Evolutionary conservation across 2,888 invertebrate species (phyloP).

Genomic region (Hoplodrina ambigua): DNA sequence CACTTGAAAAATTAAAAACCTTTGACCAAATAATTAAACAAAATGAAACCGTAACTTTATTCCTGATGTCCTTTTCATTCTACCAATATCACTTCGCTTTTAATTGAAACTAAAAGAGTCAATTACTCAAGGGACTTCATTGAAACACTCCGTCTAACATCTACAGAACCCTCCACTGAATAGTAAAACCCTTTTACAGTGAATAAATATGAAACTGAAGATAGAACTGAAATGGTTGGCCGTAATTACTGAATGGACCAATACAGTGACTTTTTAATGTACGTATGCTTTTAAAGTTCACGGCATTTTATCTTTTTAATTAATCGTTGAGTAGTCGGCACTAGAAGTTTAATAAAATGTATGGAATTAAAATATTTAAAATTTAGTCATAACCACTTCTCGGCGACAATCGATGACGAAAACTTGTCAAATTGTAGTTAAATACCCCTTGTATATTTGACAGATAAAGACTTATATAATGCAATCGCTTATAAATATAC

Average conservation of each 20-base stretch:
- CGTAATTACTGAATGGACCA: slow-evolving; percentile 20
- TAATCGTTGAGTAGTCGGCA: no score
- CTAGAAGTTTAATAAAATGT: no score
- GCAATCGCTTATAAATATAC: no score
- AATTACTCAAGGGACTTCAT: slow-evolving; percentile 33
- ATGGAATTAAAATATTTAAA: no score
- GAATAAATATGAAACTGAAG: slow-evolving; percentile 38
- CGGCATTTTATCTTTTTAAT: background rate
- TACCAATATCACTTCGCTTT: slow-evolving; percentile 21
- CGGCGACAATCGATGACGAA: no score
- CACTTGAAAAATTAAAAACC: background rate
- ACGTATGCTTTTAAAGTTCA: background rate
- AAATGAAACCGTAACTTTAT: background rate
- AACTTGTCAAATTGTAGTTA: no score
- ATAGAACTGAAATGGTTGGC: slow-evolving; percentile 16
- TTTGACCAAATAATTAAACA: background rate
- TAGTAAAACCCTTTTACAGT: slow-evolving; percentile 33
- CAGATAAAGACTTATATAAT: no score
- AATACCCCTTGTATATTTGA: no score
- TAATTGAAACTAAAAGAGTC: slow-evolving; percentile 48
- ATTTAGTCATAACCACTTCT: no score
- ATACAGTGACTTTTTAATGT: slow-evolving; percentile 12
- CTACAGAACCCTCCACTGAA: slow-evolving; percentile 8
- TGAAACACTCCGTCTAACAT: slow-evolving; percentile 30
- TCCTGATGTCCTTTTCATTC: slow-evolving; percentile 15